Conservation (phyloP, 2,113 vertebrate species). For the Neopipo cinnamomea region DNA sequence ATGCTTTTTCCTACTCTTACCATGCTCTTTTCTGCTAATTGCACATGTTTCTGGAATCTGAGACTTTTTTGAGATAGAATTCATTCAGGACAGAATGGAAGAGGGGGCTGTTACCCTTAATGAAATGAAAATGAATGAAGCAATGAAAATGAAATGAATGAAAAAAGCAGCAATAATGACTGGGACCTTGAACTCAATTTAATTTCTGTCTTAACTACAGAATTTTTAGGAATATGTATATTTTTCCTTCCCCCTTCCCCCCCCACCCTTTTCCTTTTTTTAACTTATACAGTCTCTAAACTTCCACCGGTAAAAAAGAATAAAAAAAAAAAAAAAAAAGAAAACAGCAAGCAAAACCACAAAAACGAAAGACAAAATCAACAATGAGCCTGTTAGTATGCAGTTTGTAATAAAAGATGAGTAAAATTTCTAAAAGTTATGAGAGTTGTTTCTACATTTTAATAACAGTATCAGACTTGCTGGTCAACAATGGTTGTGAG, state of each 20-base stretch:
- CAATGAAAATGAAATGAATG: too few relatives aligned
- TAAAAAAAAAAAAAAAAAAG: neutral
- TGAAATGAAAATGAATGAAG: too few relatives aligned
- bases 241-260: accelerated
- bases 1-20: neutral
- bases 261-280: accelerated
- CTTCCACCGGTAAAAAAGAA: neutral
- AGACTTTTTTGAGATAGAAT: neutral
- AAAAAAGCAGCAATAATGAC: neutral
- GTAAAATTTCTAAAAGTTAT: neutral
- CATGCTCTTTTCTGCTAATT: neutral
- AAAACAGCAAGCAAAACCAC: neutral
- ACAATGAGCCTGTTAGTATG: neutral
- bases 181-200: neutral
- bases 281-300: neutral
- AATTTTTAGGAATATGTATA: neutral
- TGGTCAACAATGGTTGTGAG: neutral
- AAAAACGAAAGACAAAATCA: neutral
- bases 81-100: neutral
- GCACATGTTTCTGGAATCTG: neutral
- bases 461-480: neutral
- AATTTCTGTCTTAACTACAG: neutral
- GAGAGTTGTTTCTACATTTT: neutral
- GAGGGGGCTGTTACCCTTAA: neutral
- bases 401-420: neutral